Evolutionary conservation across 35 echinoderm and acorn worm genomes (phyloP), one percentile per base, ranked within the genome.

Genomic region (Stichopus chloronotus): DNA sequence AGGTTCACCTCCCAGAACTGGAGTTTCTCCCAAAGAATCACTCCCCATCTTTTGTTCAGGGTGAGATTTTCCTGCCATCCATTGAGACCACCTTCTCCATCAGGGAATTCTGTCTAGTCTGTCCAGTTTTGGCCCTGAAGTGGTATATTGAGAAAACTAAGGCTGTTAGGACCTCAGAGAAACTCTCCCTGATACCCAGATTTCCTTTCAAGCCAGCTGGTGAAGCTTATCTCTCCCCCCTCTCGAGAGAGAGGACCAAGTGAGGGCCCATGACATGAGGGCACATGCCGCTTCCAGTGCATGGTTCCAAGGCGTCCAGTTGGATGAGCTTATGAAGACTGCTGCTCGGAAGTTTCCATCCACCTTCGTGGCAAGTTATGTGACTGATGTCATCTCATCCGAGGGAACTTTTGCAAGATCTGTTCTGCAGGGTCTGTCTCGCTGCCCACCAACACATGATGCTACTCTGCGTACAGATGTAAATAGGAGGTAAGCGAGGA

Each of bases 391-490:
- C 17, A 9, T 78, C 5, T 78, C 76, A 17, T 78, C 21, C 4
- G 76, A 78, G 9, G 72, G 76, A 25, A 8, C 76, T 9, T 78
- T 78, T 78, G 76, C 76, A 78, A 78, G 76, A 78, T 78, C 20
- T 9, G 76, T 23, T 78, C 76, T 21, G 19, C 76, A 78, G 12
- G 76, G 76, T 78, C 19, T 43, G 11, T 78, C 20, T 5, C 76
- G 19, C 76, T 43, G 76, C 76, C 76, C 76, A 78, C 76, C 76
- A 1, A 5, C 76, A 78, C 76, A 25, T 19, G 19, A 43, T 78
- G 76, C 76, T 78, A 78, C 76, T 78, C 76, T n/a, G 76, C n/a
- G 16, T 85, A 54, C 52, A 85, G 52, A 8, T 85, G 82, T 58
- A 85, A 85, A 85, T 4, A 21, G 69, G 13, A 13, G 69, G 22